Evolutionary conservation across 2,113 vertebrate genomes (phyloP).

Genomic region (Corythoichthys intestinalis): DNA sequence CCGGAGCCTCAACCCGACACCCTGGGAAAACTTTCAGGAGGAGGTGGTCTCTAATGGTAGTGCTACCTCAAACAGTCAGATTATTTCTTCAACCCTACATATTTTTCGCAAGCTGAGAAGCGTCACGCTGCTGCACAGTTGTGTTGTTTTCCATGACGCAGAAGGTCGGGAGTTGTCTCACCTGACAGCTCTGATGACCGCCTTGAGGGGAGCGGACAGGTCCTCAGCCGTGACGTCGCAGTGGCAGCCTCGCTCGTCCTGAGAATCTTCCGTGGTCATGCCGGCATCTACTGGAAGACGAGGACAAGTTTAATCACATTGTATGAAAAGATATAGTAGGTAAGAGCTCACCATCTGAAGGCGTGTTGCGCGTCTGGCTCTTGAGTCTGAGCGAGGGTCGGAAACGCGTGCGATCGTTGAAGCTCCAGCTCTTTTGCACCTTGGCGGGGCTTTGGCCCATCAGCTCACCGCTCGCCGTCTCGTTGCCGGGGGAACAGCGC

Average conservation of each 20-base stretch:
- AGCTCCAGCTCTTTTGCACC: conserved; percentile 99
- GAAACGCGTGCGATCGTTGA: conserved; percentile 94
- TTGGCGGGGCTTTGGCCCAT: conserved; percentile 87
- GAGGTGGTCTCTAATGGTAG: conserved; percentile 46
- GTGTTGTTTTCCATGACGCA: neutral
- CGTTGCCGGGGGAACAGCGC: conserved; percentile 84
- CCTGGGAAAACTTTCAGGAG: conserved; percentile 67
- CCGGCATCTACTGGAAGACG: conserved; percentile 82
- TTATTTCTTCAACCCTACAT: conserved; percentile 11
- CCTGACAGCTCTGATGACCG: conserved; percentile 96
- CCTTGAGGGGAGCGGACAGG: conserved; percentile 91
- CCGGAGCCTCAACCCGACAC: conserved; percentile 63
- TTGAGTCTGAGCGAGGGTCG: conserved; percentile 90
- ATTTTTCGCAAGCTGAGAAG: too few relatives aligned
- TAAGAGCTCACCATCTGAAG: conserved; percentile 78
- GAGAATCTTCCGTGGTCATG: conserved; percentile 84
- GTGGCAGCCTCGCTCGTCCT: conserved; percentile 92
- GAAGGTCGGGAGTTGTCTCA: conserved; percentile 53
- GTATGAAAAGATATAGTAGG: too few relatives aligned
- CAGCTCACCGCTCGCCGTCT: conserved; percentile 73
- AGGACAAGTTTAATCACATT: neutral
- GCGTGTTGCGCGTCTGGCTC: conserved; percentile 85
- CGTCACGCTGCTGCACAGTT: too few relatives aligned
- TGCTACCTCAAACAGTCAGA: neutral
- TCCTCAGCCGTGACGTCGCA: conserved; percentile 95